Conservation (phyloP, 1,140 invertebrate genomes). For the Lepidotrigona ventralis region DNA sequence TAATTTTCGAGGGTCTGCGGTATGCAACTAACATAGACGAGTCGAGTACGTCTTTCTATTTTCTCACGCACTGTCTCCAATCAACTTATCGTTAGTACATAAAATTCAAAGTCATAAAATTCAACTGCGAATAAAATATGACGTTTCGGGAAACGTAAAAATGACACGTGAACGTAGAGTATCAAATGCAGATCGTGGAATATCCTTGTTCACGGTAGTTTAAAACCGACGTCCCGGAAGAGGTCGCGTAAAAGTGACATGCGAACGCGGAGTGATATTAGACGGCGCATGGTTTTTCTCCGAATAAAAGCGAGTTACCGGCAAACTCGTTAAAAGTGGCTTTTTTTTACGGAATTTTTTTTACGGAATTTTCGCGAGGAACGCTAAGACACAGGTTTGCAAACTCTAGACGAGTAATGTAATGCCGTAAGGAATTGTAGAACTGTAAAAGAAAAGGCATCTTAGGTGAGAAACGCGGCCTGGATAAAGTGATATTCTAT, state of each 20-base stretch:
- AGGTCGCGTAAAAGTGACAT: background rate
- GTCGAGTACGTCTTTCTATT: too few relatives aligned
- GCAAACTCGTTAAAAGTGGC: background rate
- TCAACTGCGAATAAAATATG: too few relatives aligned
- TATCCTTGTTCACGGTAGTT: too few relatives aligned
- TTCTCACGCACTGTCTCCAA: too few relatives aligned
- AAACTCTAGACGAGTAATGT: conserved; percentile 15
- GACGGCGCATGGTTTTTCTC: background rate
- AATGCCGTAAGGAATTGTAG: conserved; percentile 36
- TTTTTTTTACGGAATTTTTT: conserved; percentile 16
- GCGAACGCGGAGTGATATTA: background rate
- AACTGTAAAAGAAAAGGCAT: conserved; percentile 7
- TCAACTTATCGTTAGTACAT: background rate
- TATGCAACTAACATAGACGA: background rate
- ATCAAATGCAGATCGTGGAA: too few relatives aligned
- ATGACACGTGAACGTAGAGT: too few relatives aligned
- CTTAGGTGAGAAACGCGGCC: background rate
- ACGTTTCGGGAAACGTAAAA: too few relatives aligned
- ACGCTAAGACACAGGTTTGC: conserved; percentile 28
- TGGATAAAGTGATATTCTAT: conserved; percentile 31
- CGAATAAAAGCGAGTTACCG: background rate
- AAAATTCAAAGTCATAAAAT: too few relatives aligned
- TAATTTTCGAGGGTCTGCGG: too few relatives aligned
- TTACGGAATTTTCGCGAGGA: conserved; percentile 20
- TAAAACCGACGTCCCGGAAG: too few relatives aligned